A percentile compares a stretch with the other conserved stretches of the same genome.
Evolutionary conservation across 2,888 invertebrate genomes (phyloP).

Genomic region (Sphaerophoria taeniata): DNA sequence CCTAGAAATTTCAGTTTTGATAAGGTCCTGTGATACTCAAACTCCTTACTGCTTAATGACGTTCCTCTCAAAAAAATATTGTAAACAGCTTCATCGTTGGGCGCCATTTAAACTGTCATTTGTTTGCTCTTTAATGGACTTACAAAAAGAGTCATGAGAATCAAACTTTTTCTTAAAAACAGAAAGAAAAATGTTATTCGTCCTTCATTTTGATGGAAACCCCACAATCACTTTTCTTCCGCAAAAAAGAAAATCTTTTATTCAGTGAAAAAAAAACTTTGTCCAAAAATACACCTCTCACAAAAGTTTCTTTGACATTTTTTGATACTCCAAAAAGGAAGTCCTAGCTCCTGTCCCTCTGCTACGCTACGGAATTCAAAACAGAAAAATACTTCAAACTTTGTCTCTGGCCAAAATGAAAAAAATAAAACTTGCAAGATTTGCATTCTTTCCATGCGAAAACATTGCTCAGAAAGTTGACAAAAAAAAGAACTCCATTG

Average conservation of each 20-base stretch:
- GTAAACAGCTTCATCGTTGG: not conserved
- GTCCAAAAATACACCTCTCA: too few relatives aligned
- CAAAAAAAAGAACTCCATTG: not conserved
- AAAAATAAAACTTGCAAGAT: not conserved
- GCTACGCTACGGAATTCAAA: conserved; percentile 62
- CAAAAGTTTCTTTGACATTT: too few relatives aligned
- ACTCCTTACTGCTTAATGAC: not conserved
- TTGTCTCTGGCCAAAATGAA: conserved; percentile 5
- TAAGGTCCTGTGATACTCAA: too few relatives aligned
- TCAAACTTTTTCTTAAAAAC: too few relatives aligned
- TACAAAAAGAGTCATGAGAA: not conserved
- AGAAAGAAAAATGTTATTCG: too few relatives aligned
- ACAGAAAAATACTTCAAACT: conserved; percentile 60
- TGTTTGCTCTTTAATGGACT: not conserved
- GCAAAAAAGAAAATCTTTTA: too few relatives aligned
- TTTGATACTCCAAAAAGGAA: not conserved
- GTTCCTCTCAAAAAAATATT: not conserved
- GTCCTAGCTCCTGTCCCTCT: not conserved
- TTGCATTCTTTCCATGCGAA: not conserved
- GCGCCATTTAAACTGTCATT: not conserved
- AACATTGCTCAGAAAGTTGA: not conserved
- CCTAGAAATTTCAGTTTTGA: not conserved
- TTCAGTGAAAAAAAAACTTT: too few relatives aligned
- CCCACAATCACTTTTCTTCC: too few relatives aligned
- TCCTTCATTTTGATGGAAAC: too few relatives aligned